These are phyloP conservation scores for Ophioderma brevispina DNA, from an alignment of 35 echinoderm and acorn worm species.

Conservation along the genomic window DNA sequence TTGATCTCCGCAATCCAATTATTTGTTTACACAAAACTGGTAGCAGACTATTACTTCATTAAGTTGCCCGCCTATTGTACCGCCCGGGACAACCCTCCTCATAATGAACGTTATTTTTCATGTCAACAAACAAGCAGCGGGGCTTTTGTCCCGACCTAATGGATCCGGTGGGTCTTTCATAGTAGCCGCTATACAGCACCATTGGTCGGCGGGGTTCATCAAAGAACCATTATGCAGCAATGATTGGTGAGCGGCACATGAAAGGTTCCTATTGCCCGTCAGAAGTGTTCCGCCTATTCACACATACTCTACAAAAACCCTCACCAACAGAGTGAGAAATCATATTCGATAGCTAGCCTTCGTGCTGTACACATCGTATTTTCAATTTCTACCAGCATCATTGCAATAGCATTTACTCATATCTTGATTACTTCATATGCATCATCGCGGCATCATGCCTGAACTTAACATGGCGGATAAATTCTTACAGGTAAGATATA, in stretches of 20 bases:
- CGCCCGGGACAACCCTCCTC: conserved; percentile 58
- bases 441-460: conserved; percentile 17
- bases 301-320: conserved; percentile 50
- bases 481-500: conserved; percentile 29
- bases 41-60: conserved; percentile 73
- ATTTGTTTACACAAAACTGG: conserved; percentile 87
- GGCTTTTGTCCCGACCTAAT: conserved; percentile 66
- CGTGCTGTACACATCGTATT: neutral
- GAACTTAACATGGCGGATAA: conserved; percentile 8
- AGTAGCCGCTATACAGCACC: conserved; percentile 22
- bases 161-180: conserved; percentile 62
- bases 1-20: conserved; percentile 75
- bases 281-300: conserved; percentile 40
- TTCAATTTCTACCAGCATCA: too few relatives aligned
- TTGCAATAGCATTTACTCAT: too few relatives aligned
- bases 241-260: conserved; percentile 66
- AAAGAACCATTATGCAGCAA: conserved; percentile 32
- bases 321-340: conserved; percentile 4
- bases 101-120: conserved; percentile 80
- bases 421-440: neutral
- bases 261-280: conserved; percentile 44
- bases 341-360: neutral
- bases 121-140: conserved; percentile 70
- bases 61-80: conserved; percentile 77
- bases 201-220: conserved; percentile 64